A percentile compares a stretch with the other conserved stretches of the same genome.
Conservation (phyloP, 35 echinoderm and acorn worm genomes). For the Ophioderma brevispina region DNA sequence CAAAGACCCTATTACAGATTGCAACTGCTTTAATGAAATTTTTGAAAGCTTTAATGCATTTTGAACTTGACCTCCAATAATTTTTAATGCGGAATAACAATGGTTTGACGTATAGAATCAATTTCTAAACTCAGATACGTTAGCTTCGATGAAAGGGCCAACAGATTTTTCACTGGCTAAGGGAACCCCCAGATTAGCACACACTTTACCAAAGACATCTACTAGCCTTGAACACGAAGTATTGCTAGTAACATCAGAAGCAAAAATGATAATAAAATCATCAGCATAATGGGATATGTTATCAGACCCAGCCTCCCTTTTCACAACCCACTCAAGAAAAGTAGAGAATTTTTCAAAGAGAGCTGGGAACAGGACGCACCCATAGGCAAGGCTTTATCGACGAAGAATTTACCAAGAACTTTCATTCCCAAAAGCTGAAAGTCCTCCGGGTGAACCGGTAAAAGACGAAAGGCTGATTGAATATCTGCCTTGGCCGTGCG, state of each 20-base stretch:
- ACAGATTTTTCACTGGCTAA: neutral
- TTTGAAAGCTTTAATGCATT: too few species aligned
- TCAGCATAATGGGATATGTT: neutral
- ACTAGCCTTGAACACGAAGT: neutral
- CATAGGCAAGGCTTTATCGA: conserved; percentile 23
- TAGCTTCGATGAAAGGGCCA: too few species aligned
- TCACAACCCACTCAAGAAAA: neutral
- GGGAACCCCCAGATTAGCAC: neutral
- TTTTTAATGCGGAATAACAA: too few species aligned
- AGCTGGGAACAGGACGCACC: conserved; percentile 16
- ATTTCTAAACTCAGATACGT: too few species aligned
- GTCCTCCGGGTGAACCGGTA: conserved; percentile 24
- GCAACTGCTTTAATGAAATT: too few species aligned
- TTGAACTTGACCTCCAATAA: too few species aligned
- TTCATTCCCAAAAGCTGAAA: conserved; percentile 12
- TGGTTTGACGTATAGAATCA: too few species aligned
- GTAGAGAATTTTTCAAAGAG: conserved; percentile 28
- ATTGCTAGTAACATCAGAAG: conserved; percentile 19
- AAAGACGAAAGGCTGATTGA: conserved; percentile 22
- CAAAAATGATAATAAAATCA: too few species aligned
- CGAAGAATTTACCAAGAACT: neutral
- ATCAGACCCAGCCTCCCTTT: neutral
- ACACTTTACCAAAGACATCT: neutral
- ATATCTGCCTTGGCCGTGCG: conserved; percentile 30
- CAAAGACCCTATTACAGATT: too few species aligned